Conservation (phyloP, 2,888 invertebrate genomes). For the Lycophotia porphyrea region DNA sequence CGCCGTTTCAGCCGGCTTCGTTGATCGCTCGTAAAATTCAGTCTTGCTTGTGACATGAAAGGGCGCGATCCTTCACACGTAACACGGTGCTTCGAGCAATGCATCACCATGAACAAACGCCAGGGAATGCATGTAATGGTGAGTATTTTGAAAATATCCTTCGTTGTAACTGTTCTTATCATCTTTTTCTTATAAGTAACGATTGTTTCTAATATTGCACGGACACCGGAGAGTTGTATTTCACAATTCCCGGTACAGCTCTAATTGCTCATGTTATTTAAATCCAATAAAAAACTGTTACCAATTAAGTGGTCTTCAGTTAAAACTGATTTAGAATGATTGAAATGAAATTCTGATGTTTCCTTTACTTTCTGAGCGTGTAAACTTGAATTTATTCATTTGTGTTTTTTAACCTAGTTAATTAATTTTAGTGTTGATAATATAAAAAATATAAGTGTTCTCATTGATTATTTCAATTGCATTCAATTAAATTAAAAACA, state of each 20-base stretch:
- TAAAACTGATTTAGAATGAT: constrained; percentile 21
- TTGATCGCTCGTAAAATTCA: constrained; percentile 79
- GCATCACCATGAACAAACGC: constrained; percentile 92
- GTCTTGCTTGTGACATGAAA: constrained; percentile 91
- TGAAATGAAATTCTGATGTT: constrained; percentile 2
- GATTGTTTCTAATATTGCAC: constrained; percentile 18
- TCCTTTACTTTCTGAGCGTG: not conserved
- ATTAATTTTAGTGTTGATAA: not conserved
- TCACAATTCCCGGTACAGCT: constrained; percentile 55
- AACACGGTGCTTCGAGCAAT: constrained; percentile 92
- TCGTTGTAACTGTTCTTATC: constrained; percentile 36
- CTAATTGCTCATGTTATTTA: constrained; percentile 46
- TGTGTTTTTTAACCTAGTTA: not conserved
- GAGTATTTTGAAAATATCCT: constrained; percentile 71
- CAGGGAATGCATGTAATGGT: constrained; percentile 90
- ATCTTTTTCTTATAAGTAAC: constrained; percentile 13
- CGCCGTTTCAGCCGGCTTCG: constrained; percentile 84
- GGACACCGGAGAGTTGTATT: constrained; percentile 40
- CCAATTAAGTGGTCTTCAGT: constrained; percentile 9
- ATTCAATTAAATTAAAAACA: not conserved
- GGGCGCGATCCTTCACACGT: constrained; percentile 89
- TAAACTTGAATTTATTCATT: not conserved
- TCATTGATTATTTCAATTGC: not conserved
- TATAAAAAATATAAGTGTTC: not conserved
- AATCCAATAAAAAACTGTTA: constrained; percentile 27